Evolutionary conservation across 2,797 vertebrate genomes (phyloP), one percentile per base, ranked within the genome.

Genomic region (Diceros bicornis): DNA sequence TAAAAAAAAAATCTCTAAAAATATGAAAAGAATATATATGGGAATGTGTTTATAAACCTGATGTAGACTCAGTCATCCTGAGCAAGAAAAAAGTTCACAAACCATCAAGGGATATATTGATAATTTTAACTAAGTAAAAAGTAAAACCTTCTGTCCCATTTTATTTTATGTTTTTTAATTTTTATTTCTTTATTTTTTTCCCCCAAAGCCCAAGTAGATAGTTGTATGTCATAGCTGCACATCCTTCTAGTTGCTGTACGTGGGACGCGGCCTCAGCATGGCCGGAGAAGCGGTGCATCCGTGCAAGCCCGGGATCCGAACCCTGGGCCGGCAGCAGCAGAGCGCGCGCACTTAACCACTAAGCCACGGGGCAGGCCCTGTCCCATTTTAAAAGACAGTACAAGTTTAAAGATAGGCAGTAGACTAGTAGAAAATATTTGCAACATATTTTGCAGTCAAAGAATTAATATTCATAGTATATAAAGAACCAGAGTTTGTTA

Each of bases 1-100:
- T 77, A 50, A 75, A 89, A 75, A 72, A 72, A 17, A 62, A 79
- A 79, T 14, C 44, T 89, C 52, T 87, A 61, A 89, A 94, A 89
- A 37, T 68, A 68, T 32, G 59, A 69, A 34, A n/a, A 82, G 29
- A 47, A 91, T 57, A 64, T 44, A 82, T 55, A 64, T 16, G 29
- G 85, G 21, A 89, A 44, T 14, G 50, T 57, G 68, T 64, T 94
- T 74, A 44, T 57, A 57, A 89, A 37, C 44, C 29, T 66, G 44
- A 57, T 47, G 57, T 20, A 82, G 75, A 88, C 29, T 74, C 29
- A 10, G 12, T 57, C 68, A 89, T 89, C 47, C 57, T 47, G 34
- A 92, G 13, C 57, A 66, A 85, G 13, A 74, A 44, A 74, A 89
- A 82, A 78, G 44, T 66, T 44, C 59, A 94, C 44, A 81, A 81